Evolutionary conservation across 2,113 vertebrate species (phyloP).

Genomic region (Ammodytes dubius): DNA sequence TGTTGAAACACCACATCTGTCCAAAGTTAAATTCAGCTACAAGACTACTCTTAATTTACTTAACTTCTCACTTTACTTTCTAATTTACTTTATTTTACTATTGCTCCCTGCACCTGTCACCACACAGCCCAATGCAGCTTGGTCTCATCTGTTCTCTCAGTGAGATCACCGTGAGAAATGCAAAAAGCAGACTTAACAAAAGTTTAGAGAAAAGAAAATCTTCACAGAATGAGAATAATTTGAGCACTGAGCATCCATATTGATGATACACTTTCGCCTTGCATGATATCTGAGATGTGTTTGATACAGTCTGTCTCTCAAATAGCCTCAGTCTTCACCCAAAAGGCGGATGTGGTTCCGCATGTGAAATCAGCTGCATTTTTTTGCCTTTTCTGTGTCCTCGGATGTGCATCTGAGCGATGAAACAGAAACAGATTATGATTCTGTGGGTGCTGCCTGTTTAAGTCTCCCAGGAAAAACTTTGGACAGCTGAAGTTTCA

Average conservation of each 20-base stretch:
- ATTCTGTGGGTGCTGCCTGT: conserved; percentile 38
- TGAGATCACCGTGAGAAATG: neutral
- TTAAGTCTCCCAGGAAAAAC: conserved; percentile 19
- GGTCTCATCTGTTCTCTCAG: neutral
- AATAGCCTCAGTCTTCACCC: neutral
- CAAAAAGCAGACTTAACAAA: neutral
- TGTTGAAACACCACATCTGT: neutral
- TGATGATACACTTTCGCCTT: neutral
- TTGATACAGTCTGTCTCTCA: neutral
- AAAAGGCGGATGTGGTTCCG: neutral
- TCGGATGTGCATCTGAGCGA: conserved; percentile 16
- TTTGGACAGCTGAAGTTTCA: conserved; percentile 39
- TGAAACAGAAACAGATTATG: conserved; percentile 29
- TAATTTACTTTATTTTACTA: neutral
- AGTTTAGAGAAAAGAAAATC: neutral
- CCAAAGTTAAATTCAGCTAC: neutral
- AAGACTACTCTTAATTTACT: neutral
- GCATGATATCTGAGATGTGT: neutral
- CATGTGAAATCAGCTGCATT: conserved; percentile 25
- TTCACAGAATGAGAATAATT: neutral
- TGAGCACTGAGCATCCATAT: neutral
- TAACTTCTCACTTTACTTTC: neutral
- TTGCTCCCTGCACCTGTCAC: neutral
- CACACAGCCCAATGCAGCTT: conserved; percentile 7
- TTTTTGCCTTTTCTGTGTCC: conserved; percentile 3